phyloP scores from a whole-genome alignment of 2,797 vertebrate genomes.

The Cirrhinus mrigala region DNA sequence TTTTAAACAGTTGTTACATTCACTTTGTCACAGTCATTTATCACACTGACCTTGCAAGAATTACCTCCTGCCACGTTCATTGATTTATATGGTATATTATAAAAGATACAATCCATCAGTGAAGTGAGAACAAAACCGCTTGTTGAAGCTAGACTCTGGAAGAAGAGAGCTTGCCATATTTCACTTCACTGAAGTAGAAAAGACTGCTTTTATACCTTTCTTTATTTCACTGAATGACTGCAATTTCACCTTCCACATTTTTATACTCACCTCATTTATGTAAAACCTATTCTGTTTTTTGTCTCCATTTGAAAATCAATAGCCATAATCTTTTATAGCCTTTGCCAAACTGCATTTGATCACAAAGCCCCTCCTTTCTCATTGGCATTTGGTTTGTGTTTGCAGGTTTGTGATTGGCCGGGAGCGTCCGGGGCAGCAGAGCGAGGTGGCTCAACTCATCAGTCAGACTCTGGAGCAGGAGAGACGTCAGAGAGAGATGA shows the following conservation, averaged over 20 bases:
- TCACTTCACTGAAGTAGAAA: slow-evolving; percentile 63
- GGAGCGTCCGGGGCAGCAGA: slow-evolving; percentile 97
- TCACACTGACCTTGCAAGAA: not conserved
- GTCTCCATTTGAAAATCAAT: slow-evolving; percentile 30
- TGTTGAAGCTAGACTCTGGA: slow-evolving; percentile 39
- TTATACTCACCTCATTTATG: not conserved
- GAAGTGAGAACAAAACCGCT: not conserved
- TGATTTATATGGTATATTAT: slow-evolving; percentile 7
- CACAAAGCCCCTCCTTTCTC: slow-evolving; percentile 9
- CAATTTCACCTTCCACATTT: slow-evolving; percentile 6
- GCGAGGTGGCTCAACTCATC: slow-evolving; percentile 96
- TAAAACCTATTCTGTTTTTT: slow-evolving; percentile 4
- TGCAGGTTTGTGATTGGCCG: slow-evolving; percentile 95
- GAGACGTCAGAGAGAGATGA: slow-evolving; percentile 90
- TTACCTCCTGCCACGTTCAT: not conserved
- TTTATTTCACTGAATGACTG: slow-evolving; percentile 29
- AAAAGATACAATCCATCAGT: slow-evolving; percentile 4
- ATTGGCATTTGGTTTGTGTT: slow-evolving; percentile 45
- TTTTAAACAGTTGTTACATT: slow-evolving; percentile 19
- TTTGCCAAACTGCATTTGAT: not conserved
- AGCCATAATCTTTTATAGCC: not conserved
- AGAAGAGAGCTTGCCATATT: slow-evolving; percentile 26
- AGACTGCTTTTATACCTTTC: slow-evolving; percentile 25
- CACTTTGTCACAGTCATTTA: slow-evolving; percentile 13
- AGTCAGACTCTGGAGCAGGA: slow-evolving; percentile 98